Evolutionary conservation across 2,113 vertebrate species (phyloP).

Genomic region (Dipodomys spectabilis): DNA sequence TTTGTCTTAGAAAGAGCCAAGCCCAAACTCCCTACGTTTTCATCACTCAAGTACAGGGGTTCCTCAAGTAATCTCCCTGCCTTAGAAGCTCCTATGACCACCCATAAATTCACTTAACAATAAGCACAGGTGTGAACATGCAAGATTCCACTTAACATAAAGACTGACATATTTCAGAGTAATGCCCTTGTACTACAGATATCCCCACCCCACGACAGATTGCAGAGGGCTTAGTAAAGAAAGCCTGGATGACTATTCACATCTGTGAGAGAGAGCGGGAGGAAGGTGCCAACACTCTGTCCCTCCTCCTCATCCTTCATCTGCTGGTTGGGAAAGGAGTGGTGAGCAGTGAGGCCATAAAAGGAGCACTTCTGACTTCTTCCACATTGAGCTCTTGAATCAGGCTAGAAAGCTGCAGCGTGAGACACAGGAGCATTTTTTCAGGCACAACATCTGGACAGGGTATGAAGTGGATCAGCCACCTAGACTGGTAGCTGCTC

Average conservation of each 20-base stretch:
- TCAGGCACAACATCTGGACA: conserved; percentile 60
- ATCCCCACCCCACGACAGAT: background rate
- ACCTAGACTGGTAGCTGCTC: background rate
- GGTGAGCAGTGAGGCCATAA: background rate
- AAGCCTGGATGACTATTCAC: background rate
- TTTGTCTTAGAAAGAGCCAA: conserved; percentile 3
- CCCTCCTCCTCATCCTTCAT: background rate
- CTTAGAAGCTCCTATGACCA: conserved; percentile 49
- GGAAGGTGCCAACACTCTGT: background rate
- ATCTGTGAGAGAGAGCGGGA: conserved; percentile 4
- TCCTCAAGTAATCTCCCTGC: conserved; percentile 25
- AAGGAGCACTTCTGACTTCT: conserved; percentile 45
- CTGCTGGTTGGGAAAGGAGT: background rate
- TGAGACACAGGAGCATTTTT: background rate
- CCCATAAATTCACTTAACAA: conserved; percentile 72
- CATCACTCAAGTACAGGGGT: background rate
- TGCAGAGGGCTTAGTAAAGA: conserved; percentile 40
- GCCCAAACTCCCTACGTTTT: background rate
- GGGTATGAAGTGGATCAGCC: background rate
- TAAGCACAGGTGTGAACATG: conserved; percentile 50
- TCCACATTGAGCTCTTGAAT: background rate
- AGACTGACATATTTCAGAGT: conserved; percentile 57
- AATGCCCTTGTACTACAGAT: conserved; percentile 4
- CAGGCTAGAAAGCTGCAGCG: background rate
- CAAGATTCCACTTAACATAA: conserved; percentile 67